Percentiles rank a stretch among this genome's conserved stretches.
phyloP scores from a whole-genome alignment of 2,888 invertebrate genomes.

The Hoplodrina ambigua region DNA sequence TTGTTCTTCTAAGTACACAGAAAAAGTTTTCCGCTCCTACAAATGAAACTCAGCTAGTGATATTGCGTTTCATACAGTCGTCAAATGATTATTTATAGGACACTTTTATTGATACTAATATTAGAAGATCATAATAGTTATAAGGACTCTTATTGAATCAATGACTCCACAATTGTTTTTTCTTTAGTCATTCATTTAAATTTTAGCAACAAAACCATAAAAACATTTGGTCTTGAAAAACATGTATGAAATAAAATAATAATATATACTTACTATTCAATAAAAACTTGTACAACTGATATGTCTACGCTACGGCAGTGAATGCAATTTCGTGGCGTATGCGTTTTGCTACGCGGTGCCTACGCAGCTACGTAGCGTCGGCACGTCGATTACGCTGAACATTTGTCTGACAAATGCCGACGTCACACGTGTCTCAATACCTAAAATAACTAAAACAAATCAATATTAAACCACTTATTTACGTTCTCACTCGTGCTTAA shows the following conservation, averaged over 20 bases:
- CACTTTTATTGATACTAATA: conserved; percentile 2
- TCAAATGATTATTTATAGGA: conserved; percentile 1
- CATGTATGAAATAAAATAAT: too few species aligned
- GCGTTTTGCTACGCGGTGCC: neutral
- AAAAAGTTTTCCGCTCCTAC: conserved; percentile 15
- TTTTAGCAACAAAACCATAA: too few species aligned
- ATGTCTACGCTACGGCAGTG: too few species aligned
- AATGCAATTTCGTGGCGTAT: neutral
- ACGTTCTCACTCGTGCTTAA: neutral
- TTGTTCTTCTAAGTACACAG: conserved; percentile 20
- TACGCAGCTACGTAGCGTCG: neutral
- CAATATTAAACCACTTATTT: neutral
- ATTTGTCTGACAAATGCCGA: neutral
- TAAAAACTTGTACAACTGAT: too few species aligned
- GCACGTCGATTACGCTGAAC: neutral
- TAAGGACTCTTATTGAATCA: neutral
- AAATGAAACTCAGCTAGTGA: conserved; percentile 24
- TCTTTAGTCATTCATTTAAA: too few species aligned
- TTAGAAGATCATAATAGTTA: neutral
- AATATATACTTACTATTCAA: too few species aligned
- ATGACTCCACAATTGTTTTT: too few species aligned
- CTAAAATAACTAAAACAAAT: neutral
- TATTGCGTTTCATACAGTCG: conserved; percentile 26
- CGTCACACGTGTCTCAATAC: neutral
- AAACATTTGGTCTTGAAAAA: too few species aligned